Base-by-base conservation (phyloP, 2,888 invertebrate species). In the Eilema depressum region DNA sequence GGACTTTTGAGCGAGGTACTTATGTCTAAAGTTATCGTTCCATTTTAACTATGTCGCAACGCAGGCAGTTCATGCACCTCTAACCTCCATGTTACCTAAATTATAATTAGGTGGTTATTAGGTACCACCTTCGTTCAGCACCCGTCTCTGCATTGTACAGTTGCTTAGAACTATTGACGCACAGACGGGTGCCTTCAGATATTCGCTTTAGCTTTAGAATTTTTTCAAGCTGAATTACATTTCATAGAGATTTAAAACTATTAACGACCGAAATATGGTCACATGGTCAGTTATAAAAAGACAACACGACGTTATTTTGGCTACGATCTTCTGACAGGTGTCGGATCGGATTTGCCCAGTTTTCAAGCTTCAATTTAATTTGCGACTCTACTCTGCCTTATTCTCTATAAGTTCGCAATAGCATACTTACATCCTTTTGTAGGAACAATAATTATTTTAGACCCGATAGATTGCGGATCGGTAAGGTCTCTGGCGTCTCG, bases 341-440 rank as follows among this genome's bases (percentile, higher is more conserved):
- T 20, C 17, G 47, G 5, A 12, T 20, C 17, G 47, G 5, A 12
- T 37, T 37, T 37, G 11, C 12, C 8, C 33, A 33, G 1, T 47
- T 1, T 20, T 1, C 4, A 7, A 1, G n/a, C n/a, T 47, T 20
- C 47, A 20, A 47, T 20, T 47, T 47, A 14, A 47, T 17, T 47
- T 47, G 47, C 0, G 14, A 47, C 20, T 47, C 20, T 47, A 2
- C 20, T 10, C 53, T 20, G 17, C 20, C 2, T 20, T 10, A 53
- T 53, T 53, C 3, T n/a, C 41, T 63, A 68, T 23, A 71, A 70
- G 60, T 17, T 37, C 17, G 2, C 23, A 59, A 14, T 26, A 7
- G 28, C 20, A 14, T 69, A 96, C 97, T 97, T 96, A 98, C 98
- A 98, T 95, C 98, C 98, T 96, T 97, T 98, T 14, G 98, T 98